Evolutionary conservation across 1,140 invertebrate genomes (phyloP).

Genomic region (Trissolcus basalis): DNA sequence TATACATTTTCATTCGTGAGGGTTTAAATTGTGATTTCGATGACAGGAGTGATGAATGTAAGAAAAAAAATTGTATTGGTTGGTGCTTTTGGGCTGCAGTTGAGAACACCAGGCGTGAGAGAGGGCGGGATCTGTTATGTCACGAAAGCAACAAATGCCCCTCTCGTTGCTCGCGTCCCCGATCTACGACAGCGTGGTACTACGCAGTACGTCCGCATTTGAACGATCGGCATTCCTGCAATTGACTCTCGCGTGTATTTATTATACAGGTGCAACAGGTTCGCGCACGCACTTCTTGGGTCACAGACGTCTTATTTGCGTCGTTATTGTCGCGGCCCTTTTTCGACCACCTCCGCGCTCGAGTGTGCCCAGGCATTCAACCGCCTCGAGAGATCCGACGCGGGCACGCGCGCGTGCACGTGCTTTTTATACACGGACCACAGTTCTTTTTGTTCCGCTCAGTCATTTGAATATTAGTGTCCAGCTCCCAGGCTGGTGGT

Average conservation of each 20-base stretch:
- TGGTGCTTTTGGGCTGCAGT: too few species aligned
- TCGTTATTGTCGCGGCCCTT: constrained; percentile 37
- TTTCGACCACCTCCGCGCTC: constrained; percentile 21
- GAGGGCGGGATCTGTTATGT: constrained; percentile 53
- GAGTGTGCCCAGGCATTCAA: constrained; percentile 7
- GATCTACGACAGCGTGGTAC: constrained; percentile 28
- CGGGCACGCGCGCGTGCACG: constrained; percentile 18
- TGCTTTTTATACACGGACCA: constrained; percentile 1
- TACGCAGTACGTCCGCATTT: constrained; percentile 58
- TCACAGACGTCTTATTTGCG: constrained; percentile 37
- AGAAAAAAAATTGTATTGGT: too few species aligned
- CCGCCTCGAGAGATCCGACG: background rate
- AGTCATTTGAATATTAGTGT: too few species aligned
- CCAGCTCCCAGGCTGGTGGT: too few species aligned
- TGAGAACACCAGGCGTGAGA: constrained; percentile 11
- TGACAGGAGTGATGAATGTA: too few species aligned
- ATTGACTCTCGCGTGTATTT: constrained; percentile 47
- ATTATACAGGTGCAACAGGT: constrained; percentile 44
- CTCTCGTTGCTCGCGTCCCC: constrained; percentile 26
- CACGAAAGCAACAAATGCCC: constrained; percentile 37
- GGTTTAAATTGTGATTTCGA: too few species aligned
- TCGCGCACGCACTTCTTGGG: constrained; percentile 11
- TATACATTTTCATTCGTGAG: too few species aligned
- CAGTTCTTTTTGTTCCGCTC: background rate
- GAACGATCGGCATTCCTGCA: constrained; percentile 58